These are phyloP conservation scores for Peromyscus polionotus DNA, from an alignment of 2,113 vertebrate species.

Conservation along the genomic window DNA sequence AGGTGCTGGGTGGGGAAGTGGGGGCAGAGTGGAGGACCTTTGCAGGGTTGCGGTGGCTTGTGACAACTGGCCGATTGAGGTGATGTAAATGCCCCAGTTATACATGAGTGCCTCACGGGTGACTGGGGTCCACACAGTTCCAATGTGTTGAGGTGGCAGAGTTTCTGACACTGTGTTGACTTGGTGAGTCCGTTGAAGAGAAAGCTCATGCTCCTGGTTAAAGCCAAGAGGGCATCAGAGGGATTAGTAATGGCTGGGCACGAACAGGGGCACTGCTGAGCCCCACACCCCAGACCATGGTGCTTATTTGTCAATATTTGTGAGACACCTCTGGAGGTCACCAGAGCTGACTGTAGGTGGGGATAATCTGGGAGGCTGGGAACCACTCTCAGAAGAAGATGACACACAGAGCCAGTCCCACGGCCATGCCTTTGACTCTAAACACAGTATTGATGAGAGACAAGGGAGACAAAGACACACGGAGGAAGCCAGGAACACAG, in stretches of 20 bases:
- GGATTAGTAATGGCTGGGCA: not conserved
- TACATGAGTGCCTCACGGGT: too few species aligned
- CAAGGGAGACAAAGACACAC: fast-evolving
- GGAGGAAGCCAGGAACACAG: not conserved
- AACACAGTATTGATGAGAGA: not conserved
- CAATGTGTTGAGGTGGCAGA: fast-evolving
- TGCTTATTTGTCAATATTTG: not conserved
- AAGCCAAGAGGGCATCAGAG: too few species aligned
- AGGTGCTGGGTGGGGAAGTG: too few species aligned
- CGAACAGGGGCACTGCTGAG: not conserved
- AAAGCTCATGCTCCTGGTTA: too few species aligned
- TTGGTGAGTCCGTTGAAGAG: not conserved
- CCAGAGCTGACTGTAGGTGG: not conserved
- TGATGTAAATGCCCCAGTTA: fast-evolving
- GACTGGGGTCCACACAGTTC: not conserved
- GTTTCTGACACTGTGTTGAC: fast-evolving
- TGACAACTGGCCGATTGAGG: not conserved
- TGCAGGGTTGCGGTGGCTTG: not conserved
- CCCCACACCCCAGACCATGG: fast-evolving
- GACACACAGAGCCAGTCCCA: too few species aligned
- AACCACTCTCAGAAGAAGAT: not conserved
- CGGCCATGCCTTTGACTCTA: not conserved
- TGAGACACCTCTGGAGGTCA: not conserved
- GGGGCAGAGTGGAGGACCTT: fast-evolving
- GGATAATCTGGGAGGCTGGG: not conserved